These are phyloP conservation scores for Sphecodes monilicornis DNA, from an alignment of 2,888 invertebrate species.

Conservation along the genomic window DNA sequence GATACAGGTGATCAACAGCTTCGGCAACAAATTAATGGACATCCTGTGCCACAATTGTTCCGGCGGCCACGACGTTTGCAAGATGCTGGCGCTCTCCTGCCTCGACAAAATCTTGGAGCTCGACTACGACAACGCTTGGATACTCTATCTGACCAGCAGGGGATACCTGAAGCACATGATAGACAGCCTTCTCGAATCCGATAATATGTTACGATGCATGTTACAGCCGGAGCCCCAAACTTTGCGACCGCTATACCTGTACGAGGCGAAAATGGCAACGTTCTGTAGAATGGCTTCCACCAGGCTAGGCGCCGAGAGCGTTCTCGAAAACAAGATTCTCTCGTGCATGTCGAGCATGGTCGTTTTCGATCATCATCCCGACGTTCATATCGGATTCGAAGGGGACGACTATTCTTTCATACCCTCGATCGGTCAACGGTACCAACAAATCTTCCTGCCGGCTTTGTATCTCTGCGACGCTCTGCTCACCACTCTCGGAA, in stretches of 20 bases:
- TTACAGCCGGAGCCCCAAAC: conserved; percentile 89
- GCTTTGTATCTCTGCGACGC: conserved; percentile 93
- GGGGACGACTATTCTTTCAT: conserved; percentile 84
- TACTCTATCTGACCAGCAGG: conserved; percentile 87
- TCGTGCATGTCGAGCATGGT: conserved; percentile 89
- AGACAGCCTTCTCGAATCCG: conserved; percentile 91
- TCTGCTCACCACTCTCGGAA: conserved; percentile 92
- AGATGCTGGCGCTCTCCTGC: conserved; percentile 94
- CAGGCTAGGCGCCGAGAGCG: conserved; percentile 88
- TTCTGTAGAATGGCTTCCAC: conserved; percentile 90
- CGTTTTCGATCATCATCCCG: conserved; percentile 91
- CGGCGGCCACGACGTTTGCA: conserved; percentile 94
- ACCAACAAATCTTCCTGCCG: conserved; percentile 93
- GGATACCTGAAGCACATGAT: conserved; percentile 94
- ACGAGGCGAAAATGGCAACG: conserved; percentile 94
- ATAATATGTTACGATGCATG: conserved; percentile 88
- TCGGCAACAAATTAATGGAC: conserved; percentile 93
- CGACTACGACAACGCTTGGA: conserved; percentile 89
- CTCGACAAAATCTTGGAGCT: conserved; percentile 92
- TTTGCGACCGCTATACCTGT: conserved; percentile 92
- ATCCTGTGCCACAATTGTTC: conserved; percentile 94
- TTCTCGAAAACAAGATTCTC: conserved; percentile 87
- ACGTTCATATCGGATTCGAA: conserved; percentile 84
- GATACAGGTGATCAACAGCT: conserved; percentile 89
- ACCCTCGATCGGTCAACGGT: conserved; percentile 89